Base-by-base conservation (phyloP, 2,888 invertebrate species). In the Vesta saturnalis region DNA sequence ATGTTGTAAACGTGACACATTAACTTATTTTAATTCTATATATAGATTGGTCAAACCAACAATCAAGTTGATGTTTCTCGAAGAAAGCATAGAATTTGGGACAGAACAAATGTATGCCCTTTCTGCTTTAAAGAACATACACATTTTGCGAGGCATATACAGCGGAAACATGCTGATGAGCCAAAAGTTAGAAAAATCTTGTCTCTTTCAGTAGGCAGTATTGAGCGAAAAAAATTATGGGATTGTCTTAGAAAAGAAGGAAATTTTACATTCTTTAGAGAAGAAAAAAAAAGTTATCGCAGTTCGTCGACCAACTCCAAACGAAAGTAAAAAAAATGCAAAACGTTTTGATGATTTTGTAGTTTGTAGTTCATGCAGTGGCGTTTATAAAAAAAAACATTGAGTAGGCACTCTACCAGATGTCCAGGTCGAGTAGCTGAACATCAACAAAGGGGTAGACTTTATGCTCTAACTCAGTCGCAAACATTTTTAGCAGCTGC, bases 61-160 rank as follows among this genome's bases (percentile, higher is more conserved):
- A n/a, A n/a, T n/a, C n/a, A n/a, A n/a, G n/a, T n/a, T n/a, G n/a
- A n/a, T n/a, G n/a, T n/a, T n/a, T n/a, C n/a, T n/a, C n/a, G n/a
- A n/a, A n/a, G n/a, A n/a, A n/a, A n/a, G n/a, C n/a, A n/a, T n/a
- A n/a, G n/a, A n/a, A n/a, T n/a, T n/a, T n/a, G n/a, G n/a, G n/a
- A n/a, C n/a, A n/a, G n/a, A n/a, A n/a, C n/a, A n/a, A n/a, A n/a
- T n/a, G n/a, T n/a, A n/a, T n/a, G 23, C 15, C 55, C 55, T 56
- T 56, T 56, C 35, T 56, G 55, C 30, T 56, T 30, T 30, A 56
- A 30, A 15, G 55, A 56, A 56, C 23, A 30, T n/a, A 56, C 55
- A 18, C 54, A 67, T 57, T 67, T 67, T 49, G 62, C 62, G 6
- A 19, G 62, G 19, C 67, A 62, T 19, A 35, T 67, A 16, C 43